Percentiles rank a stretch among this genome's conserved stretches.
Conservation (phyloP, 2,797 vertebrate species). For the Myioborus melanocephalus region DNA sequence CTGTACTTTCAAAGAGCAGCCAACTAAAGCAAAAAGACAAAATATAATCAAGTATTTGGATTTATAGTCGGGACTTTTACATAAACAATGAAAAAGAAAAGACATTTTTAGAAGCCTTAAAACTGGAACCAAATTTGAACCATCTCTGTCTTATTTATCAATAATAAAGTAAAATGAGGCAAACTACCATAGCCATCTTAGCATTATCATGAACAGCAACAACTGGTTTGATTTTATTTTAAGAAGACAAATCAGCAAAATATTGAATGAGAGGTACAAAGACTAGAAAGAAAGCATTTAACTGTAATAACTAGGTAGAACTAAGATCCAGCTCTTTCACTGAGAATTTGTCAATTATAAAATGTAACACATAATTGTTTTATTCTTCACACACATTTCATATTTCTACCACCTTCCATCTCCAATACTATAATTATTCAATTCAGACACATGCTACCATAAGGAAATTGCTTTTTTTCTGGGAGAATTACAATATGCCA, state of each 20-base stretch:
- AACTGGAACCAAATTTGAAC: not conserved
- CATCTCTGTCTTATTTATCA: not conserved
- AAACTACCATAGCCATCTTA: not conserved
- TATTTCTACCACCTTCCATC: not conserved
- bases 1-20: not conserved
- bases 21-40: not conserved
- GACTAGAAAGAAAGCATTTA: not conserved
- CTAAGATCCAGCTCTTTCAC: not conserved
- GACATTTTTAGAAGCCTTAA: not conserved
- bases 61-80: not conserved
- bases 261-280: not conserved
- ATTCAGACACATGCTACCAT: not conserved
- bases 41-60: not conserved
- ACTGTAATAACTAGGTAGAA: not conserved
- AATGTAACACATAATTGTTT: rapidly evolving
- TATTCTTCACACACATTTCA: not conserved
- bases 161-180: not conserved
- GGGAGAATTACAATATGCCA: not conserved
- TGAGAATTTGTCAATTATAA: not conserved
- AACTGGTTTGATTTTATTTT: not conserved
- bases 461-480: not conserved
- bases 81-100: not conserved
- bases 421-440: not conserved
- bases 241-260: not conserved
- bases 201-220: not conserved